phyloP scores from a whole-genome alignment of 1,140 invertebrate genomes.

The Riptortus pedestris region DNA sequence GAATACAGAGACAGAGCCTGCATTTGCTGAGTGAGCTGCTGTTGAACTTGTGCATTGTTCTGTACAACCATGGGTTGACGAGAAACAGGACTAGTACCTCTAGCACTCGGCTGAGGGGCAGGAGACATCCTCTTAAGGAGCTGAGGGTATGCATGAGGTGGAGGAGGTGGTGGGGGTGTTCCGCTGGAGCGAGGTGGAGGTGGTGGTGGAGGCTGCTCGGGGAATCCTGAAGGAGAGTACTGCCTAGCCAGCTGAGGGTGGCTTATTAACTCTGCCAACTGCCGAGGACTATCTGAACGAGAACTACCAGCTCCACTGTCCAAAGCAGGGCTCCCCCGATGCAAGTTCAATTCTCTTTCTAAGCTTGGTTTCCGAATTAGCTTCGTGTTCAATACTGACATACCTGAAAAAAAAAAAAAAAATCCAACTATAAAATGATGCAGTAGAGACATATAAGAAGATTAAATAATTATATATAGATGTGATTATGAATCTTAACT shows the following conservation, averaged over 20 bases:
- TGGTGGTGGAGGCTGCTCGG: constrained; percentile 38
- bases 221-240: constrained; percentile 54
- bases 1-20: constrained; percentile 64
- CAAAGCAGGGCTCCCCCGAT: constrained; percentile 70
- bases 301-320: constrained; percentile 79
- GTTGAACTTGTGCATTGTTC: constrained; percentile 68
- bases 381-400: constrained; percentile 55
- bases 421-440: no score
- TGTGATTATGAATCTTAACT: no score
- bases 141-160: constrained; percentile 52
- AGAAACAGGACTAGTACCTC: constrained; percentile 67
- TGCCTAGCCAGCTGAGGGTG: constrained; percentile 43
- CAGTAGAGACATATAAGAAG: no score
- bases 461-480: no score
- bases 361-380: constrained; percentile 76
- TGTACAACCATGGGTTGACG: constrained; percentile 69
- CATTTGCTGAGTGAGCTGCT: constrained; percentile 74
- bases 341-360: constrained; percentile 62
- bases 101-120: constrained; percentile 51
- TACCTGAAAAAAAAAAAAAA: constrained; percentile 29
- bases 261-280: constrained; percentile 36
- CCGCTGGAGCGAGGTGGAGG: constrained; percentile 44
- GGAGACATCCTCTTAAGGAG: constrained; percentile 73
- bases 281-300: constrained; percentile 73
- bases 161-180: constrained; percentile 61